Base-by-base conservation (phyloP, 1,140 invertebrate species). In the Hyles vespertilio region DNA sequence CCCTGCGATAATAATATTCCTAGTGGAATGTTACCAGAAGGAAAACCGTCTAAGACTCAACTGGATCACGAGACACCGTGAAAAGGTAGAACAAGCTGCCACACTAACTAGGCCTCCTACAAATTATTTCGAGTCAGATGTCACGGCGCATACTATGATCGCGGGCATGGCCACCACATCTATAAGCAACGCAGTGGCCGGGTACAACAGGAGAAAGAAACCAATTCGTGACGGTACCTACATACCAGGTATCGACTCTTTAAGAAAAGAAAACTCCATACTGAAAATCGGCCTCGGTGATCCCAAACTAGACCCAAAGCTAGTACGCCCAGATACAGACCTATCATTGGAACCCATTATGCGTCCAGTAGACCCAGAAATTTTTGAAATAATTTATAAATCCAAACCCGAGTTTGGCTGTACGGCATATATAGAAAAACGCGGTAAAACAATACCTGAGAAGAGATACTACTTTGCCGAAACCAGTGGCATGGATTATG, bases 21-120 rank as follows among this genome's bases (percentile, higher is more conserved):
- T 83, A 3, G 72, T 70, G n/a, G 80, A 81, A 64, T 76, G 75
- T 51, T 81, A 83, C 68, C 75, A 83, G 53, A 85, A 79, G 50
- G 80, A 81, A 63, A 83, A 78, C 55, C 71, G 73, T 6, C 56
- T 79, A n/a, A 68, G 83, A 3, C 55, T 82, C 9, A 77, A 77
- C n/a, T 86, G 83, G 83, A 77, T 80, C 8, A 63, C 67, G 36
- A 77, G 74, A 48, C 67, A 86, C 65, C 58, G 60, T 8, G 61
- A 64, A 22, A 55, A 74, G 40, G 72, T 85, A 40, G 56, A 81
- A 51, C 46, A 79, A 46, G 80, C 82, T 8, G 75, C 79, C 0
- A 78, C 77, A 32, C 59, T 85, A n/a, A 65, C 52, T 6, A 61
- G 79, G 22, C 68, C 79, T 51, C 69, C 72, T 0, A 85, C 70